phyloP scores from a whole-genome alignment of 2,888 invertebrate species.

The Caenorhabditis doughertyi region DNA sequence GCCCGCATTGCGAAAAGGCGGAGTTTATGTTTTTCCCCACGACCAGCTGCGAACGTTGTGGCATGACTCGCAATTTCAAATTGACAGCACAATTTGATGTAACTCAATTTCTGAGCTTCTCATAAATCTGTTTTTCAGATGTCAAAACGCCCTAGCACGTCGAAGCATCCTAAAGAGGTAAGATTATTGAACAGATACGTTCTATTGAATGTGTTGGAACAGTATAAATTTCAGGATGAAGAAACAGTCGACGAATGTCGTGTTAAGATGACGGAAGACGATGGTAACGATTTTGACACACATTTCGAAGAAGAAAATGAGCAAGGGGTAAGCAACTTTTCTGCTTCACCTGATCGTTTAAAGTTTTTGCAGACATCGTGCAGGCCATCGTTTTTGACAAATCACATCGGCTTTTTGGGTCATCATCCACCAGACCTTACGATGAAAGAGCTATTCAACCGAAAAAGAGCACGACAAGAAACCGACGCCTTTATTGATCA shows the following conservation, averaged over 20 bases:
- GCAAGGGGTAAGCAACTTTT: constrained; percentile 13
- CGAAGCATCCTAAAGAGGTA: constrained; percentile 28
- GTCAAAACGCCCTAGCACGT: constrained; percentile 39
- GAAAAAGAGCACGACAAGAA: constrained; percentile 31
- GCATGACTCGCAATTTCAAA: too few relatives aligned
- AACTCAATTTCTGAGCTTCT: background rate
- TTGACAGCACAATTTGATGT: too few relatives aligned
- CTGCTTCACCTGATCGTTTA: too few relatives aligned
- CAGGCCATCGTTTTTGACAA: background rate
- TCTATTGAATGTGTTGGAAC: too few relatives aligned
- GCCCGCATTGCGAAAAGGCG: constrained; percentile 44
- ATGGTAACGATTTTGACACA: background rate
- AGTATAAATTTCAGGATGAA: constrained; percentile 25
- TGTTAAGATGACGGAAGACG: background rate
- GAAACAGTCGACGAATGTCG: background rate
- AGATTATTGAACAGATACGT: too few relatives aligned
- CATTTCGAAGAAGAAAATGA: constrained; percentile 15
- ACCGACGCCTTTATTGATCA: constrained; percentile 34
- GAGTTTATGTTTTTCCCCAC: background rate
- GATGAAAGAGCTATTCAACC: constrained; percentile 39
- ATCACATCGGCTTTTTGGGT: constrained; percentile 16
- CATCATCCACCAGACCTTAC: constrained; percentile 21
- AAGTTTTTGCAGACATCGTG: constrained; percentile 30
- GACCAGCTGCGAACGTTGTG: too few relatives aligned
- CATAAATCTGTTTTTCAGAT: constrained; percentile 4